Evolutionary conservation across 2,113 vertebrate genomes (phyloP), one percentile per base, ranked within the genome.

Genomic region (Petromus typicus): DNA sequence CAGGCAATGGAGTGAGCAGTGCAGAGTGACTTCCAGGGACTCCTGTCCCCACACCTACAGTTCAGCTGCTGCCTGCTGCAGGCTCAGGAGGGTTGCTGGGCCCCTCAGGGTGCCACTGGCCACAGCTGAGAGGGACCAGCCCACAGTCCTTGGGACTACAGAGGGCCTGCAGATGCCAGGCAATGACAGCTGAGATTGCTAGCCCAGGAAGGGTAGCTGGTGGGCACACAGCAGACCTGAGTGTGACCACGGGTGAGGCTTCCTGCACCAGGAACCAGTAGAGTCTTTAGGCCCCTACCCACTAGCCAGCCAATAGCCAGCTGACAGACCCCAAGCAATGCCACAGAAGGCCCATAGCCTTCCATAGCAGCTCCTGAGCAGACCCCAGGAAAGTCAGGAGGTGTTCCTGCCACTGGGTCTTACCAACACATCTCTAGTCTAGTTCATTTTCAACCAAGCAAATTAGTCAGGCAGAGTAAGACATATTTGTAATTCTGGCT

Each of bases 221-320:
- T 9, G 17, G 43, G 23, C 63, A 32, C 17, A 2, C 16, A 5
- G 10, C 75, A 67, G 7, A 23, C 3, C 2, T 23, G 6, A 71
- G 3, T 30, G 3, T 27, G 8, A 51, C 18, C 6, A 1, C 0
- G 5, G 13, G 1, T 3, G 2, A 25, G 61, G 30, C 30, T n/a
- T 45, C 84, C 20, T 0, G 1, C 23, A 56, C 4, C 1, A 23
- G 51, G 18, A 27, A 27, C 79, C 8, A 9, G 34, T 51, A 81
- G 40, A 22, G 25, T 40, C 59, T 40, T 1, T 1, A 34, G 30
- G 51, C 23, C 69, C 10, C n/a, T 61, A 37, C 51, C 48, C 0
- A 63, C 10, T 48, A 64, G 5, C 30, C 73, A 85, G 5, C 88
- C 57, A 25, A 5, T 4, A 57, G 45, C 32, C 79, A 56, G 37